These are phyloP conservation scores for Halesus radiatus DNA, from an alignment of 1,140 invertebrate genomes.

Conservation along the genomic window DNA sequence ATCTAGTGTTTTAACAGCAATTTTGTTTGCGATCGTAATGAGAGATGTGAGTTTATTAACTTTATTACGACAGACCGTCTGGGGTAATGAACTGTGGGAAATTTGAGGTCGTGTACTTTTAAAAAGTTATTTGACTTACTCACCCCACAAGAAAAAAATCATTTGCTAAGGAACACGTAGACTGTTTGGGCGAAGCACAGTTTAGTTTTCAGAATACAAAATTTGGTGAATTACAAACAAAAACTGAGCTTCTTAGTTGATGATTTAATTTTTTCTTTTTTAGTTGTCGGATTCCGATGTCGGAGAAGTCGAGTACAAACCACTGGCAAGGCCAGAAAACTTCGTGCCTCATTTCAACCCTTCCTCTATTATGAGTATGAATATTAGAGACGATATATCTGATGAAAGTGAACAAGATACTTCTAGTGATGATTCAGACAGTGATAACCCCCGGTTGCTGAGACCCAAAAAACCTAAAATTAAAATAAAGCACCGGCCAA, in stretches of 20 bases:
- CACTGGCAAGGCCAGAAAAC: constrained; percentile 46
- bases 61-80: constrained; percentile 21
- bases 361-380: constrained; percentile 53
- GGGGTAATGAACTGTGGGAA: constrained; percentile 29
- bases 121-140: background rate
- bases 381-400: constrained; percentile 50
- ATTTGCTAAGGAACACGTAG: no score
- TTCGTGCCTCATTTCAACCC: constrained; percentile 48
- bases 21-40: background rate
- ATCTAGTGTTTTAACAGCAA: background rate
- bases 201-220: no score
- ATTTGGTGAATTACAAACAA: no score
- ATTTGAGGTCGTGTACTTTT: constrained; percentile 1
- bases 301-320: constrained; percentile 50
- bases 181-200: no score
- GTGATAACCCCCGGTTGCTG: constrained; percentile 40
- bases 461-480: constrained; percentile 52
- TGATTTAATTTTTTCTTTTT: constrained; percentile 31
- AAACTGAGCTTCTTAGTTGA: no score
- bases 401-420: constrained; percentile 50
- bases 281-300: constrained; percentile 50
- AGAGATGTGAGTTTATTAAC: background rate
- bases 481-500: constrained; percentile 42
- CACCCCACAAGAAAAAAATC: no score
- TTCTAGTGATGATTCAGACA: constrained; percentile 52